Conservation (phyloP, 2,113 vertebrate genomes). For the Podarcis raffonei region DNA sequence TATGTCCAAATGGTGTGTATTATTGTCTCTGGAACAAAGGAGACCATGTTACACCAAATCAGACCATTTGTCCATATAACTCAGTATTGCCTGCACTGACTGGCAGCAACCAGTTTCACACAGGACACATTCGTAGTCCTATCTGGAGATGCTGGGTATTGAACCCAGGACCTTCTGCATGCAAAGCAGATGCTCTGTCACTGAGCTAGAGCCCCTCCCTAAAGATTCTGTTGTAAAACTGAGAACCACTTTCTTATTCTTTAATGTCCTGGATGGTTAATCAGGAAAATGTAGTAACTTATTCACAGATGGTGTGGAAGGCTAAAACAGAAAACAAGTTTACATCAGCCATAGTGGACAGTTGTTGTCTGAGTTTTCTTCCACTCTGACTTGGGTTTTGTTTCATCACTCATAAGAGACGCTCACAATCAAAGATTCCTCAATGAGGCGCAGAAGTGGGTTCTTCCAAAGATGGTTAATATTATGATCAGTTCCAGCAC, state of each 20-base stretch:
- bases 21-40: not conserved
- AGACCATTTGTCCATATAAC: too few relatives aligned
- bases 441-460: constrained; percentile 1
- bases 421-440: constrained; percentile 6
- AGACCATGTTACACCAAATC: too few relatives aligned
- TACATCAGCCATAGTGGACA: not conserved
- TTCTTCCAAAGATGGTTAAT: not conserved
- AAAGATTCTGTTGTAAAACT: not conserved
- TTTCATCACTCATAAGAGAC: not conserved
- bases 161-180: too few relatives aligned
- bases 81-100: too few relatives aligned
- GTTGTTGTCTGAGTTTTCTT: not conserved
- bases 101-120: too few relatives aligned
- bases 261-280: constrained; percentile 29
- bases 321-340: not conserved
- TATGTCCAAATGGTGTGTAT: accelerated
- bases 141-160: too few relatives aligned
- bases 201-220: too few relatives aligned
- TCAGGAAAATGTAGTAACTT: constrained; percentile 15
- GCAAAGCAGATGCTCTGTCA: too few relatives aligned
- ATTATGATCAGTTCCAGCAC: not conserved
- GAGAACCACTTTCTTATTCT: not conserved
- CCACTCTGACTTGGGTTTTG: not conserved
- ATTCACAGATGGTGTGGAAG: not conserved
- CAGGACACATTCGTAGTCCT: too few relatives aligned